Evolutionary conservation across 2,797 vertebrate genomes (phyloP), one percentile per base, ranked within the genome.

Genomic region (Sebastiscus albofasciatus): DNA sequence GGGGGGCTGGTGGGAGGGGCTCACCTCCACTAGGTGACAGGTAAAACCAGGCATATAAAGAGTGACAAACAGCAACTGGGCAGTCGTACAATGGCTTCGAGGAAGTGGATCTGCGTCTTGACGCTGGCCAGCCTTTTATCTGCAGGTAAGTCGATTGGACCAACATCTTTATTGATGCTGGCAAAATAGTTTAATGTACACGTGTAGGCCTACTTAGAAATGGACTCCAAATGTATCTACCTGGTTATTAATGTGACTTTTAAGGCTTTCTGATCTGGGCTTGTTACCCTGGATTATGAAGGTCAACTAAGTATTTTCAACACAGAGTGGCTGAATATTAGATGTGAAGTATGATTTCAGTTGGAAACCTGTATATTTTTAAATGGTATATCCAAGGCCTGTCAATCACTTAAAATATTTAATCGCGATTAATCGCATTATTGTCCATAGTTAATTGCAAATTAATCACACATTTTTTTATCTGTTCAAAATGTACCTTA

Each of bases 71-170:
- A 42, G 18, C 13, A 33, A 8, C 24, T 26, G 2, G 18, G n/a
- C 60, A 86, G 42, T 84, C 29, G 34, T 71, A 88, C 77, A 39
- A 93, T 93, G 91, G 78, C 82, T 20, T 36, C 56, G 20, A 68
- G 8, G 49, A 74, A 27, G 66, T 82, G 83, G 74, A 67, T 80
- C 69, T 66, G 59, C 6, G 1, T 60, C 1, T 16, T 91, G 70
- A 61, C 67, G 42, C 61, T 92, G 27, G 0, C 36, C 0, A 72
- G 39, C 31, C 52, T 93, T 49, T 74, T 91, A 11, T 27, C n/a
- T 11, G 31, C 82, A 87, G 87, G 91, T 94, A 85, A 84, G 90
- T 86, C 6, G 24, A 74, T 12, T 29, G 3, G 3, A 36, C 6
- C 7, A 10, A 14, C 5, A 11, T 20, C 5, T 73, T 39, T 8